Conservation (phyloP, 2,888 invertebrate species). For the Aleiodes alternator region DNA sequence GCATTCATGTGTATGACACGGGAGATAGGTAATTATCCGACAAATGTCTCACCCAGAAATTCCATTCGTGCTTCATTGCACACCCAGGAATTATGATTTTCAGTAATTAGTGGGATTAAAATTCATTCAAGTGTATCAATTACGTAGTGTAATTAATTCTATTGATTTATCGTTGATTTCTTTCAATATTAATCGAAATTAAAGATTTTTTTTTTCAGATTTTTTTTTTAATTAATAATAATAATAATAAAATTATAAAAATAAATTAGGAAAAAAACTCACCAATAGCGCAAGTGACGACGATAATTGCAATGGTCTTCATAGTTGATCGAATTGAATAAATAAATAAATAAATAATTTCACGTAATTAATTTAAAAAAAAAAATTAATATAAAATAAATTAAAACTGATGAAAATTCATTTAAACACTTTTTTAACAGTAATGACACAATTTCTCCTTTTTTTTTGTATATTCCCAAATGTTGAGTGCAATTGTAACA, state of each 20-base stretch:
- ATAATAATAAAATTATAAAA: slow-evolving; percentile 35
- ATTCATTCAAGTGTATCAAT: slow-evolving; percentile 1
- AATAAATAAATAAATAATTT: slow-evolving; percentile 26
- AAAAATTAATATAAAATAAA: background rate
- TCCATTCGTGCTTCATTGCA: slow-evolving; percentile 46
- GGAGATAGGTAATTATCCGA: slow-evolving; percentile 48
- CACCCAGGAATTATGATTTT: slow-evolving; percentile 27
- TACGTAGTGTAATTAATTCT: slow-evolving; percentile 1
- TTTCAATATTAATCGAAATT: background rate
- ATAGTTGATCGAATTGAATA: slow-evolving; percentile 25
- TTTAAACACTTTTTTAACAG: background rate
- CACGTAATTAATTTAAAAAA: no score
- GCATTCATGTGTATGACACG: slow-evolving; percentile 47
- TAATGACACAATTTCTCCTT: slow-evolving; percentile 1
- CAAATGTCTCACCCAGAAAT: slow-evolving; percentile 43
- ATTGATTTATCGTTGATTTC: slow-evolving; percentile 5
- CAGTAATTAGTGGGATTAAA: slow-evolving; percentile 22
- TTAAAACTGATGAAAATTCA: slow-evolving; percentile 4
- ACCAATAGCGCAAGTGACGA: slow-evolving; percentile 68
- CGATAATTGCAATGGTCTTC: slow-evolving; percentile 60
- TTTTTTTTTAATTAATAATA: background rate
- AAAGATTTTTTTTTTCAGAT: no score
- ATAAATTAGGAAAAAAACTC: slow-evolving; percentile 58
- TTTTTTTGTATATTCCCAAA: slow-evolving; percentile 1
- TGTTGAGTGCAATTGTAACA: slow-evolving; percentile 50